Base-by-base conservation (phyloP, 2,888 invertebrate genomes). In the Hydropsyche betteni region DNA sequence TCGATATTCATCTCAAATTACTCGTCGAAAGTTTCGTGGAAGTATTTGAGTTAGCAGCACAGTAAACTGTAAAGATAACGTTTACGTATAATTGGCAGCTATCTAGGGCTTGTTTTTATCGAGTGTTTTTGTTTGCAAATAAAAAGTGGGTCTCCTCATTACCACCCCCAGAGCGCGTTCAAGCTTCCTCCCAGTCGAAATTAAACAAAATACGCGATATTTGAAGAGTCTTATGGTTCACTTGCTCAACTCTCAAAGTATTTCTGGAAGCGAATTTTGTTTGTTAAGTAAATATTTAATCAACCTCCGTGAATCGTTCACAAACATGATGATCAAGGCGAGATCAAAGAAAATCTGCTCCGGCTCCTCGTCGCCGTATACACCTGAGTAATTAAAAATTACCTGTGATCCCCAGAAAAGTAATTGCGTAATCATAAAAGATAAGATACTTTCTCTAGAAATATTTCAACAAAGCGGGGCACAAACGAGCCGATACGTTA, bases 121-220 rank as follows among this genome's bases (percentile, higher is more conserved):
- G 44, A 44, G 44, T 44, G 44, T 44, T 44, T 44, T 44, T 44
- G 44, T 44, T 44, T 44, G 10, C 10, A 44, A 8, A 8, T 44
- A 44, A 44, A 44, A 44, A 44, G 6, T 44, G 44, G 44, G 44
- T 44, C 44, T 44, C 44, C 44, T 44, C 44, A 44, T 44, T 44
- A 44, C 44, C 44, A 44, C 44, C 44, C 44, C 44, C 44, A 8
- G 6, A 44, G 44, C 44, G 44, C 7, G 6, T 44, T 44, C 44
- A 24, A 24, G 44, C 44, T 44, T 44, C 44, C 58, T 7, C 16
- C 58, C 0, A 24, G 58, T 58, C 58, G 24, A 58, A 58, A 58
- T 58, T 58, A 58, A 58, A 58, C 58, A 58, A 58, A 58, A 58
- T 58, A 58, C 58, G 58, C 58, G 58, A 58, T 58, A 58, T 58